A percentile compares a stretch with the other conserved stretches of the same genome.
Evolutionary conservation across 2,888 invertebrate genomes (phyloP).

Genomic region (Rhogogaster chlorosoma): DNA sequence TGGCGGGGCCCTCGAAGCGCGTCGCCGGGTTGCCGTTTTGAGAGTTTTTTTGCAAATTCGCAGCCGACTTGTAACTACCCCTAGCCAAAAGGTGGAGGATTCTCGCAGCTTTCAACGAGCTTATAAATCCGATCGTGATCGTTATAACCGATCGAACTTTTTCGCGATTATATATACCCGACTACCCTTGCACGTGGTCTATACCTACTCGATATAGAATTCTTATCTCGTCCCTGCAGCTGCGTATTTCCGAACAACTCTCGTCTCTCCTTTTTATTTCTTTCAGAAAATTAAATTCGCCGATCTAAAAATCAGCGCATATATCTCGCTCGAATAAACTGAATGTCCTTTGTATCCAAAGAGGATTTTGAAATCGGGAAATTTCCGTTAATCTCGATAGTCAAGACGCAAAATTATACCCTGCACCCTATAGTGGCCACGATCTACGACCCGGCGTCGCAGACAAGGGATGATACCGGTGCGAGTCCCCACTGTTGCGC

Average conservation of each 20-base stretch:
- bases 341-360: not conserved
- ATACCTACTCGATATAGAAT: not conserved
- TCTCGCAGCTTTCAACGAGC: slow-evolving; percentile 70
- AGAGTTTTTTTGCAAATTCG: slow-evolving; percentile 75
- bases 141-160: slow-evolving; percentile 53
- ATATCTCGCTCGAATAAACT: not conserved
- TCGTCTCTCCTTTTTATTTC: not conserved
- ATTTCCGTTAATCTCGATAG: not conserved
- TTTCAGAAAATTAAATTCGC: not conserved
- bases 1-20: slow-evolving; percentile 76
- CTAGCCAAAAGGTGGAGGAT: slow-evolving; percentile 71
- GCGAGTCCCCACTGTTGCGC: slow-evolving; percentile 69
- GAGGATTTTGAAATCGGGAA: not conserved
- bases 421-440: not conserved
- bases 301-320: not conserved
- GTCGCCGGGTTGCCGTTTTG: slow-evolving; percentile 78
- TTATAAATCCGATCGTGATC: slow-evolving; percentile 73
- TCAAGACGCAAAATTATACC: not conserved
- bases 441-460: not conserved
- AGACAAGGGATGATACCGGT: not conserved
- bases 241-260: not conserved
- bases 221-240: not conserved
- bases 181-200: not conserved
- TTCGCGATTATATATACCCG: not conserved
- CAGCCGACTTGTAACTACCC: slow-evolving; percentile 73